These are phyloP conservation scores for Malurus leucopterus DNA, from an alignment of 2,797 vertebrate genomes.

Conservation along the genomic window DNA sequence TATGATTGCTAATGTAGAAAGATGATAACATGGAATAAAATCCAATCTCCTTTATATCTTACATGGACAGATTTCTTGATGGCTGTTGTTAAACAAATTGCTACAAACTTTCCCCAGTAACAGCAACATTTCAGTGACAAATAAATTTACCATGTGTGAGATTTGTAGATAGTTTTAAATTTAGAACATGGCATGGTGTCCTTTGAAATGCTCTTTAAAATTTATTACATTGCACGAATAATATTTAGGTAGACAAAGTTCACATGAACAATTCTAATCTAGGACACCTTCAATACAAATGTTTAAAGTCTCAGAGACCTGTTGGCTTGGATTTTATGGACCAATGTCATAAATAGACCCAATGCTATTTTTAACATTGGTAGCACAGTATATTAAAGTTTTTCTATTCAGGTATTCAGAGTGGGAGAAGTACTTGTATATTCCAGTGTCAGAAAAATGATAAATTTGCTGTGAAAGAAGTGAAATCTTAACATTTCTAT, in stretches of 20 bases:
- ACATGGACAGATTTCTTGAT: background rate
- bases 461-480: conserved; percentile 38
- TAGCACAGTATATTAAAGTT: background rate
- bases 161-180: background rate
- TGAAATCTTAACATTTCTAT: conserved; percentile 61
- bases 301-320: background rate
- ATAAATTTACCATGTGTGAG: background rate
- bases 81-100: background rate
- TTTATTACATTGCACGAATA: background rate
- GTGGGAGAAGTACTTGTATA: conserved; percentile 25
- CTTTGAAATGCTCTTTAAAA: background rate
- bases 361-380: conserved; percentile 11
- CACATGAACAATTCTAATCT: background rate
- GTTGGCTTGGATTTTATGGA: background rate
- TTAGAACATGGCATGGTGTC: background rate
- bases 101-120: background rate
- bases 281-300: background rate
- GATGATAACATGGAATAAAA: background rate
- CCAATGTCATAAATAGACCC: background rate
- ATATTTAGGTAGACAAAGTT: background rate
- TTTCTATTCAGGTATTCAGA: conserved; percentile 43
- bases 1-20: background rate
- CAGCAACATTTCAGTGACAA: background rate
- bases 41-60: background rate
- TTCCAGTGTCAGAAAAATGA: conserved; percentile 41